Percentiles rank a stretch among this genome's conserved stretches.
phyloP scores from a whole-genome alignment of 2,113 vertebrate genomes.

The Neodon shergylaensis region DNA sequence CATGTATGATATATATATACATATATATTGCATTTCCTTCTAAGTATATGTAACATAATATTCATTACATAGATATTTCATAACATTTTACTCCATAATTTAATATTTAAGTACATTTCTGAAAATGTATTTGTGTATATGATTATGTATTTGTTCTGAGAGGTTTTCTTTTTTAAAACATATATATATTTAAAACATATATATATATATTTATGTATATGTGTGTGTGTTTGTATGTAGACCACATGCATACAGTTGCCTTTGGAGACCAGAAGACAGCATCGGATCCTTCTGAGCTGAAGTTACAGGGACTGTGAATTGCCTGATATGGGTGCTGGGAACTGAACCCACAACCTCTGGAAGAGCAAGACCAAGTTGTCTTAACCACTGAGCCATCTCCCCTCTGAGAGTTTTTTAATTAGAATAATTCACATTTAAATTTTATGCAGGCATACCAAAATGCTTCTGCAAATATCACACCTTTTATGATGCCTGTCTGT shows the following conservation, averaged over 20 bases:
- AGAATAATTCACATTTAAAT: constrained; percentile 39
- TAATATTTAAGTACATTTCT: constrained; percentile 32
- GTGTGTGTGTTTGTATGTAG: neutral
- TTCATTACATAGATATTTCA: neutral
- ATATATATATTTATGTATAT: neutral
- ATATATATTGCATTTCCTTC: neutral
- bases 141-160: neutral
- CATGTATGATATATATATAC: neutral
- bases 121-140: neutral
- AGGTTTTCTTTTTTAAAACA: neutral
- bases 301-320: neutral
- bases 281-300: neutral
- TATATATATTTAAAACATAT: neutral
- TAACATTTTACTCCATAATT: constrained; percentile 41
- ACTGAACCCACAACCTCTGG: neutral
- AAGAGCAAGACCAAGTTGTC: neutral
- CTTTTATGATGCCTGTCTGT: neutral
- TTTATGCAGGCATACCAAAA: constrained; percentile 53
- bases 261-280: neutral
- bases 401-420: neutral
- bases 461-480: constrained; percentile 8
- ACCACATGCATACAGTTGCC: neutral
- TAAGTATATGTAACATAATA: neutral
- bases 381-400: neutral
- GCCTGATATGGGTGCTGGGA: neutral